Conservation (phyloP, 2,888 invertebrate species). For the Ornithoptera priamus region DNA sequence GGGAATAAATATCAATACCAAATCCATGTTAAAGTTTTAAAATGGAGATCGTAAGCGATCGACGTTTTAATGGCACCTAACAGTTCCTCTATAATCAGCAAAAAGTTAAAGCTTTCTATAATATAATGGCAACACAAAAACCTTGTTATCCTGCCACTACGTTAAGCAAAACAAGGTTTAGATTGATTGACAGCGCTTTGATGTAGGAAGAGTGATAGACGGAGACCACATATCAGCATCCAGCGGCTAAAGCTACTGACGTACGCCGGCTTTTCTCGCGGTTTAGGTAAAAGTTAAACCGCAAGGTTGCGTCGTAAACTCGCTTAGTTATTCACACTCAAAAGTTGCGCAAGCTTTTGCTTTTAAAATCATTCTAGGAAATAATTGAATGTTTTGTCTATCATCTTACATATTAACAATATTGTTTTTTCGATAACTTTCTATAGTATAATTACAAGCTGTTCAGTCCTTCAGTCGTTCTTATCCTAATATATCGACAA, state of each 20-base stretch:
- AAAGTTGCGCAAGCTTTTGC: conserved; percentile 29
- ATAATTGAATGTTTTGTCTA: too few relatives aligned
- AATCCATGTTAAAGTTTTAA: background rate
- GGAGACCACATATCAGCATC: conserved; percentile 61
- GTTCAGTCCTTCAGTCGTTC: too few relatives aligned
- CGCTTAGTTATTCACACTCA: conserved; percentile 43
- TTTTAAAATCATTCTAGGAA: conserved; percentile 7
- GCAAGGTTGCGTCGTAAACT: conserved; percentile 45
- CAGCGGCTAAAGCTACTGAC: conserved; percentile 59
- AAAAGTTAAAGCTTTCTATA: conserved; percentile 25
- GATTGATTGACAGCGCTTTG: conserved; percentile 27
- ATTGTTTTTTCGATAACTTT: too few relatives aligned
- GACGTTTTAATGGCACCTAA: conserved; percentile 10
- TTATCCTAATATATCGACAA: too few relatives aligned
- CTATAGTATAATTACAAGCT: too few relatives aligned
- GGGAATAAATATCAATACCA: background rate
- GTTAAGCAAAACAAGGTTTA: conserved; percentile 11
- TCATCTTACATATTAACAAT: too few relatives aligned
- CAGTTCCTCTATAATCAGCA: conserved; percentile 26
- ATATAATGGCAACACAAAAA: conserved; percentile 18
- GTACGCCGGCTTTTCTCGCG: conserved; percentile 53
- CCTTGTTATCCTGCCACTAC: conserved; percentile 23
- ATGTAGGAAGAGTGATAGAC: conserved; percentile 33
- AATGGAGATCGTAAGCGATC: conserved; percentile 1
- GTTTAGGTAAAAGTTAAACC: conserved; percentile 60